Evolutionary conservation across 2,113 vertebrate species (phyloP), one percentile per base, ranked within the genome.

Genomic region (Hippocampus abdominalis): DNA sequence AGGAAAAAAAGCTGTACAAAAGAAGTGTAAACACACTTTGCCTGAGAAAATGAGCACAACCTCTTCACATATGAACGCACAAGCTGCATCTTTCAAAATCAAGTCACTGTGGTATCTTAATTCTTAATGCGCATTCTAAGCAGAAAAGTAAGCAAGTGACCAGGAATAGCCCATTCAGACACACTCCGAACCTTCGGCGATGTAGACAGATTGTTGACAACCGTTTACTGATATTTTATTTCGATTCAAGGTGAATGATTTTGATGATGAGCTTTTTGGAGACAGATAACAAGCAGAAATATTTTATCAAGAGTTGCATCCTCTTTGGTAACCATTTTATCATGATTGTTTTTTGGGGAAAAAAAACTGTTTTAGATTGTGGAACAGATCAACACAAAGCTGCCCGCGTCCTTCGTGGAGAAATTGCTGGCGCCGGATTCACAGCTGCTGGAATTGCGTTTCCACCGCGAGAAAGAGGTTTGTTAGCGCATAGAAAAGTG

Each of bases 361-460:
- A 11, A 8, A 20, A 4, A 13, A 32, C 8, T 60, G 56, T 59
- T 77, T 77, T 71, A 99, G 97, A 96, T 96, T 81, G 94, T 98
- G 77, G 97, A 99, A 87, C 97, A 98, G 87, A 94, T 99, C 82
- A 98, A 98, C 91, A 99, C 95, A 74, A 99, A 96, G 81, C 84
- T 99, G 1, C 96, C 97, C 16, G 93, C 93, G 0, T 92, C 93
- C 3, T 98, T 98, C 91, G 96, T 99, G 75, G 97, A 99, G 87
- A 98, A 95, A 82, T 76, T 99, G 72, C 93, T 99, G 91, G 93
- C 95, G 69, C 96, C 97, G 0, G 91, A 93, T 70, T 98, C 97
- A 36, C 94, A 95, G 84, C 90, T 99, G 8, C 92, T 98, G 76
- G 93, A 94, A 85, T 91, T 99, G 42, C 96, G 97, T 61, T 96